Evolutionary conservation across 2,888 invertebrate genomes (phyloP).

Genomic region (Cataglyphis altisquamis): DNA sequence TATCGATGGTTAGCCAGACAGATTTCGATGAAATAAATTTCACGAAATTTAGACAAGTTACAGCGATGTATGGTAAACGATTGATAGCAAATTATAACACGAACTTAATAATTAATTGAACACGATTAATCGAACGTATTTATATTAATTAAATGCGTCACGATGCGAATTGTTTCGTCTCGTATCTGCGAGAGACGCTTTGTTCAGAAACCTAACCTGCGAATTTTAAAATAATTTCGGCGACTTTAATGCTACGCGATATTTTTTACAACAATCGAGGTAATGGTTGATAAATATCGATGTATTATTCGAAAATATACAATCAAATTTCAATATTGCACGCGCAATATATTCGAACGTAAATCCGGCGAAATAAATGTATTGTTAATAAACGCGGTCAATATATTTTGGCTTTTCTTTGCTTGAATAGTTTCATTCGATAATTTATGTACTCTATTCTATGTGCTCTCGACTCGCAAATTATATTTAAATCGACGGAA

Average conservation of each 20-base stretch:
- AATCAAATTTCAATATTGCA: neutral
- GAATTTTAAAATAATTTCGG: neutral
- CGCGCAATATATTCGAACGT: neutral
- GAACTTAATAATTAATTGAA: neutral
- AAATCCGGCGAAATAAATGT: neutral
- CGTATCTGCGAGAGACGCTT: neutral
- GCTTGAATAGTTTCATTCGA: neutral
- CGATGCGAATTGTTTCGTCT: neutral
- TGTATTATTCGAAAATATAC: neutral
- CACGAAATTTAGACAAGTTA: neutral
- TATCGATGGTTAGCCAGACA: neutral
- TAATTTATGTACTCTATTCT: no score
- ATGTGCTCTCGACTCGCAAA: no score
- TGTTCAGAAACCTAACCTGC: neutral
- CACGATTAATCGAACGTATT: no score
- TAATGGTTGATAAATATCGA: neutral
- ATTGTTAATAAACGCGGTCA: neutral
- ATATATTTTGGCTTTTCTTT: neutral
- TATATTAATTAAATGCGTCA: neutral
- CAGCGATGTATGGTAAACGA: neutral
- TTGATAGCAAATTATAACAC: neutral
- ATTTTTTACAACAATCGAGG: neutral
- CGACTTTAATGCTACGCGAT: neutral
- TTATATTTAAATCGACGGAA: no score
- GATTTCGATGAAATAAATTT: neutral